Evolutionary conservation across 2,888 invertebrate species (phyloP).

Genomic region (Gerris lacustris): DNA sequence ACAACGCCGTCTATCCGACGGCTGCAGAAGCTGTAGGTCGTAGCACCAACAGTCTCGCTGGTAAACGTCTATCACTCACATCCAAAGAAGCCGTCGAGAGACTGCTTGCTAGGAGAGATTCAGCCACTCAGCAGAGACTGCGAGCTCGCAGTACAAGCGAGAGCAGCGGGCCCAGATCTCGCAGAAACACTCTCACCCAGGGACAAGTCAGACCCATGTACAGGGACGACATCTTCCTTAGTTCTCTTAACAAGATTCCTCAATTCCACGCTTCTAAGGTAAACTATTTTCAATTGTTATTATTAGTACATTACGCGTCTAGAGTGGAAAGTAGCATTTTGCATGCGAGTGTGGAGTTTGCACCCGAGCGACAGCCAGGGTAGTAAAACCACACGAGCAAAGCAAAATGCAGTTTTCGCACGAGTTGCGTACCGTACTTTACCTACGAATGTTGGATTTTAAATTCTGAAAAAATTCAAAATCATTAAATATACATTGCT

Average conservation of each 20-base stretch:
- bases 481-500: no score
- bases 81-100: conserved; percentile 12
- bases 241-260: conserved; percentile 31
- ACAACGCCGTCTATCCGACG: conserved; percentile 62
- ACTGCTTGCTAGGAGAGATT: conserved; percentile 32
- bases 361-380: no score
- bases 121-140: conserved; percentile 26
- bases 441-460: no score
- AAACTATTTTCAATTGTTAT: background rate
- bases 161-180: conserved; percentile 30
- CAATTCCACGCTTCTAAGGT: background rate
- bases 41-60: conserved; percentile 29
- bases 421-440: no score
- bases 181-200: conserved; percentile 34
- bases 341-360: no score
- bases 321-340: no score
- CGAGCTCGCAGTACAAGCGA: conserved; percentile 32
- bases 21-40: conserved; percentile 56
- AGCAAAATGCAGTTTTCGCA: no score
- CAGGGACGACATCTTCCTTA: conserved; percentile 84
- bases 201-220: conserved; percentile 65
- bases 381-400: no score
- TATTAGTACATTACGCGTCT: no score
- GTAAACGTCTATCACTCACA: conserved; percentile 27
- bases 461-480: no score